A percentile compares a stretch with the other conserved stretches of the same genome.
Evolutionary conservation across 2,888 invertebrate species (phyloP).

Genomic region (Ormyrus rosae): DNA sequence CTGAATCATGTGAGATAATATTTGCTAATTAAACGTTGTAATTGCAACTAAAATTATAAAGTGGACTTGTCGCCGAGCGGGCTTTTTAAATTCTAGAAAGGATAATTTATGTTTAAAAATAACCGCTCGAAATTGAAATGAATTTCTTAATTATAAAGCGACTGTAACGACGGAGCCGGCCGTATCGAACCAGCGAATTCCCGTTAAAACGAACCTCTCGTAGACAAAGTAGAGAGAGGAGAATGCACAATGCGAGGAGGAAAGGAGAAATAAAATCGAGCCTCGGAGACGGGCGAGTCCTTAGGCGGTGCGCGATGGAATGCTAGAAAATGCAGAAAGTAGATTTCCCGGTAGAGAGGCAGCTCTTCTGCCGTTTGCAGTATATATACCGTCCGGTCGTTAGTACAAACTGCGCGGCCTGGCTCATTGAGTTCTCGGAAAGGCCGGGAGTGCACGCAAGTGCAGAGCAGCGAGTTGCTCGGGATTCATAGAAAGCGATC

Average conservation of each 20-base stretch:
- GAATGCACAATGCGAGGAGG: too few species aligned
- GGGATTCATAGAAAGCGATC: constrained; percentile 61
- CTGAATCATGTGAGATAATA: too few species aligned
- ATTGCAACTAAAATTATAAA: too few species aligned
- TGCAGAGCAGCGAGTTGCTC: constrained; percentile 6
- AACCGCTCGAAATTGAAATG: too few species aligned
- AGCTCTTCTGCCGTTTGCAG: constrained; percentile 57
- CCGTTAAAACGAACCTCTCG: neutral
- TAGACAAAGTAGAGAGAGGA: neutral
- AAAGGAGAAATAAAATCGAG: neutral
- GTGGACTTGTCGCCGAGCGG: too few species aligned
- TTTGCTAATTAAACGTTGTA: too few species aligned
- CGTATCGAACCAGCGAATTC: neutral
- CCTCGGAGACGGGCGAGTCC: neutral
- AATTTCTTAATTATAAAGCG: neutral
- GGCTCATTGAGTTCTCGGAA: constrained; percentile 30
- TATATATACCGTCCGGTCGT: constrained; percentile 50
- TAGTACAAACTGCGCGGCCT: constrained; percentile 27
- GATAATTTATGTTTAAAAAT: too few species aligned
- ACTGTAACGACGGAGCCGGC: neutral
- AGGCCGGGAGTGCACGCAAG: neutral
- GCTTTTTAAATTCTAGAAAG: too few species aligned
- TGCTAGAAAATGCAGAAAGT: constrained; percentile 48
- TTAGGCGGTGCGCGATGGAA: constrained; percentile 1
- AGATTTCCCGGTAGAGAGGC: constrained; percentile 42